Conservation (phyloP, 2,113 vertebrate genomes). For the Gobius niger region DNA sequence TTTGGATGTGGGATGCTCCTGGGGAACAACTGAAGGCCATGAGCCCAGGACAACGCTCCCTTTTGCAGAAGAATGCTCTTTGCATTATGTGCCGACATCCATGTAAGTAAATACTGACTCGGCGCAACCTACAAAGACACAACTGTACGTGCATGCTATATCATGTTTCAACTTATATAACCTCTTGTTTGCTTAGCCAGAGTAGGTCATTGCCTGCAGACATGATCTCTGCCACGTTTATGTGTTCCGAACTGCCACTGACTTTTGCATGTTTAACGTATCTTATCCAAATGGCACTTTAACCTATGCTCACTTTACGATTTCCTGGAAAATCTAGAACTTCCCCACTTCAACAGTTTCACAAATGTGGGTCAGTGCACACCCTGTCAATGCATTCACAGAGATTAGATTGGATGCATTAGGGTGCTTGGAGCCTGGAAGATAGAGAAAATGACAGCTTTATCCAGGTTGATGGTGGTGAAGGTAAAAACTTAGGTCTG, state of each 20-base stretch:
- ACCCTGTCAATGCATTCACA: neutral
- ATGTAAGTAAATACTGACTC: no score
- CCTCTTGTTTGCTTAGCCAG: neutral
- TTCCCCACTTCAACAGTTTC: neutral
- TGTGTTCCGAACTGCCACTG: slow-evolving; percentile 5
- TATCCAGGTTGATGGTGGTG: neutral
- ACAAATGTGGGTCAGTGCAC: slow-evolving; percentile 3
- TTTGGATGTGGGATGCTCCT: no score
- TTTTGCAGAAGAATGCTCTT: no score
- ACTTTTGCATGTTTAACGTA: slow-evolving; percentile 12
- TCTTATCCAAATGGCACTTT: neutral
- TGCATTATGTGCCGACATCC: no score
- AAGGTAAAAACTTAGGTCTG: no score
- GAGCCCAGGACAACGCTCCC: no score
- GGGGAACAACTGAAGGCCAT: no score
- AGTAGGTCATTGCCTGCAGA: slow-evolving; percentile 11
- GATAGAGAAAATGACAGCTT: neutral
- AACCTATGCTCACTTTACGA: neutral
- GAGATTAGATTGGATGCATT: neutral
- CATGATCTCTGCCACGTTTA: no score
- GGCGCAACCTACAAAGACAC: no score
- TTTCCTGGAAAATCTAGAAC: neutral
- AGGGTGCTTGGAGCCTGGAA: neutral
- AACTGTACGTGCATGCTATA: neutral
- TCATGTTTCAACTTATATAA: slow-evolving; percentile 7